Conservation (phyloP, 2,888 invertebrate genomes). For the Parelbella ahira region DNA sequence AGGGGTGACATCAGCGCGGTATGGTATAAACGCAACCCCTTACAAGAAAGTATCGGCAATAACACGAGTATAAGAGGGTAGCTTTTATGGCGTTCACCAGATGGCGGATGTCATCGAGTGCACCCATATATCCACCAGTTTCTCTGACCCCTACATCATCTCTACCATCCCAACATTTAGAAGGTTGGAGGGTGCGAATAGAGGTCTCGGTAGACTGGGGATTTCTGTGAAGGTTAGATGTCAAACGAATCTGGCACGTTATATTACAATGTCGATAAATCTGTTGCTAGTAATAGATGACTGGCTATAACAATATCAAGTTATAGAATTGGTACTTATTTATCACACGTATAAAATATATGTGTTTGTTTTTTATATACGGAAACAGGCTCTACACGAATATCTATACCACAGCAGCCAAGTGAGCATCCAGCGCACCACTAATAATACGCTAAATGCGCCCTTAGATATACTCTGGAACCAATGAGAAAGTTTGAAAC, state of each 20-base stretch:
- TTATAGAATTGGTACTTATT: too few species aligned
- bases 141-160: constrained; percentile 35
- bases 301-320: constrained; percentile 67
- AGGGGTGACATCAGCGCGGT: constrained; percentile 17
- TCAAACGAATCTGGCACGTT: constrained; percentile 67
- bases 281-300: constrained; percentile 57
- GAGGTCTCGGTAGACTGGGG: constrained; percentile 41
- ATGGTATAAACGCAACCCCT: constrained; percentile 37
- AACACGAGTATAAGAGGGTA: constrained; percentile 65
- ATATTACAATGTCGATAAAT: constrained; percentile 60
- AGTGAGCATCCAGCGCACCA: too few species aligned
- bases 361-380: too few species aligned
- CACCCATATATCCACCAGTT: constrained; percentile 48
- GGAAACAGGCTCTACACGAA: too few species aligned
- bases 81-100: constrained; percentile 72
- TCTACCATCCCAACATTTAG: constrained; percentile 19
- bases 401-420: too few species aligned
- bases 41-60: constrained; percentile 68
- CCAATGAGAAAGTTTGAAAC: too few species aligned
- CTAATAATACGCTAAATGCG: too few species aligned
- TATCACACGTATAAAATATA: too few species aligned
- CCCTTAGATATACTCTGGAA: too few species aligned
- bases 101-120: constrained; percentile 74
- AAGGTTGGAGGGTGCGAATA: constrained; percentile 13
- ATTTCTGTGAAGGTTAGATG: constrained; percentile 60